Base-by-base conservation (phyloP, 64 coral and sea anemone species). In the Astreopora myriophthalma region DNA sequence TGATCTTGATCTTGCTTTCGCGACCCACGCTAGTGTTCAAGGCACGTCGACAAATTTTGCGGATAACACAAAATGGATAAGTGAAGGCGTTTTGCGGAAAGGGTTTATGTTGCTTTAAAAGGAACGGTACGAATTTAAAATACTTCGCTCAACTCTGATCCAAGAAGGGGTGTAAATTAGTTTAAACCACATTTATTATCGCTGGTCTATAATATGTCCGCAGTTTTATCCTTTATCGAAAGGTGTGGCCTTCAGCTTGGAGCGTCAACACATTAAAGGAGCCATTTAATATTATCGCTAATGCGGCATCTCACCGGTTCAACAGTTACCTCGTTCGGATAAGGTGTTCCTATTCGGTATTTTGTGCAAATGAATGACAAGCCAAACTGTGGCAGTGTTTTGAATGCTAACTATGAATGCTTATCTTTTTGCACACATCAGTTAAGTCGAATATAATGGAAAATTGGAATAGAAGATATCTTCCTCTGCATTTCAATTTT, bases 121-220 rank as follows among this genome's bases (percentile, higher is more conserved):
- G 19, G 34, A 37, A 8, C 22, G 57, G 61, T 14, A 33, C 34
- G 57, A 83, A 63, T 65, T 83, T 83, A 20, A 16, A 17, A 83
- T 34, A 31, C 31, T 38, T 64, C 19, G 79, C 79, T 65, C 38
- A 12, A 27, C 58, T 13, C 57, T 35, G 60, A 83, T 64, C 60
- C 63, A 64, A 36, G 79, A 35, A 83, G 79, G 79, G 55, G 79
- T 63, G 55, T 26, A 83, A 36, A 64, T 62, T 31, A 83, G 20
- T 64, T 26, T 35, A 51, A 83, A 83, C 20, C 22, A 83, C 52
- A 33, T 14, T 36, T 64, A 83, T 65, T 83, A 61, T 23, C 51
- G 27, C 49, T n/a, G 6, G 1, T 65, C 2, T 30, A 83, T 83
- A 32, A 83, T 83, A 57, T 19, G 31, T 8, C 27, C 12, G 51